Percentiles rank a stretch among this genome's conserved stretches.
Conservation (phyloP, 2,797 vertebrate genomes). For the Todus mexicanus region DNA sequence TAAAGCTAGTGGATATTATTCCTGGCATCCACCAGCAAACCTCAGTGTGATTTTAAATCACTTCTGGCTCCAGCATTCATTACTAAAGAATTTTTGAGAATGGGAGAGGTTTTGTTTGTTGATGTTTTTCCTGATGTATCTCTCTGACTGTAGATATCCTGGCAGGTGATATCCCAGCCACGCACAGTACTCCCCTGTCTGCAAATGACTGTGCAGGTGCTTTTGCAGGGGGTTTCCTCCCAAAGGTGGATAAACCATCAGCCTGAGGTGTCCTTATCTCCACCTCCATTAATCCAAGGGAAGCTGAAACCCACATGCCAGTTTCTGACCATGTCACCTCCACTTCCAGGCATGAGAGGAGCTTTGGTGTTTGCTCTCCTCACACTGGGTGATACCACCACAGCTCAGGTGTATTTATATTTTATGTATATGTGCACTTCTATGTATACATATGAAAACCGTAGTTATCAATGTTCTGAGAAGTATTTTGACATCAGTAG, state of each 20-base stretch:
- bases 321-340: not conserved
- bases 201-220: not conserved
- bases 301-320: not conserved
- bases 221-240: not conserved
- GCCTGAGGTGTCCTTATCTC: fast-evolving
- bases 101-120: not conserved
- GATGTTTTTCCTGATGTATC: not conserved
- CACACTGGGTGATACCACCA: not conserved
- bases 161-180: not conserved
- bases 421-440: no score
- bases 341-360: not conserved
- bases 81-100: not conserved
- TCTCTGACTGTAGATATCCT: not conserved
- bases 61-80: not conserved
- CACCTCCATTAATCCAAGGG: not conserved
- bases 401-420: not conserved
- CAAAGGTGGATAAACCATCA: not conserved
- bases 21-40: not conserved
- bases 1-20: not conserved
- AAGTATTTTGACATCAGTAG: not conserved
- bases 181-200: fast-evolving
- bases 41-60: not conserved
- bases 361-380: not conserved
- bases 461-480: not conserved
- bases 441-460: no score